Base-by-base conservation (phyloP, 2,113 vertebrate species). In the Aphelocoma coerulescens region DNA sequence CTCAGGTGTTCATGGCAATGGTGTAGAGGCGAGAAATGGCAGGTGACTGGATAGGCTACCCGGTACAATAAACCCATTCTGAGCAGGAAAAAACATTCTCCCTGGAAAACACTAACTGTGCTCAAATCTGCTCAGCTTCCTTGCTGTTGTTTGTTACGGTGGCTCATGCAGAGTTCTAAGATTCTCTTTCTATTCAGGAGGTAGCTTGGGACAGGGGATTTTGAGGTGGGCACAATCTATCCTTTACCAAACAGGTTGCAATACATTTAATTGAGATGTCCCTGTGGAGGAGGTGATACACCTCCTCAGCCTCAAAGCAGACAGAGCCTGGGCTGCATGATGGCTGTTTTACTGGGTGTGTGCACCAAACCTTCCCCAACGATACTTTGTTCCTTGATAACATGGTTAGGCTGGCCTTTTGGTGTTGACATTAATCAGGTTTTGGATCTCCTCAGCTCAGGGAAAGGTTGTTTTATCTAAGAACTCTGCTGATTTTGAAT, bases 1-100 rank as follows among this genome's bases (percentile, higher is more conserved):
- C 24, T 92, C 48, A 59, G 82, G 61, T 84, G 33, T 27, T 86
- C 35, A 35, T 81, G 65, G 7, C 79, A 92, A 2, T 0, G 0
- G 28, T 33, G n/a, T 57, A 67, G 73, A 92, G 68, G 73, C 68
- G 79, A 89, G 65, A 96, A 93, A 91, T 22, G 81, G 52, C 48
- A 93, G 55, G 85, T 88, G 79, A 49, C 27, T 41, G 33, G 28
- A 26, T 59, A 52, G 33, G 22, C 16, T 69, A 21, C 39, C 46
- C 74, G 22, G 20, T 17, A 83, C 43, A 88, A 84, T 32, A 83
- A 79, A 80, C 4, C 22, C 27, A 57, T 72, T 86, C 76, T 91
- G 32, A 88, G 41, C 12, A 81, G 73, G 39, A 57, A 77, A 68
- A 63, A 14, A 17, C 33, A 51, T 23, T 5, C 1, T 1, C 13